These are phyloP conservation scores for Brachyptera risi DNA, from an alignment of 2,888 invertebrate species.

Conservation along the genomic window DNA sequence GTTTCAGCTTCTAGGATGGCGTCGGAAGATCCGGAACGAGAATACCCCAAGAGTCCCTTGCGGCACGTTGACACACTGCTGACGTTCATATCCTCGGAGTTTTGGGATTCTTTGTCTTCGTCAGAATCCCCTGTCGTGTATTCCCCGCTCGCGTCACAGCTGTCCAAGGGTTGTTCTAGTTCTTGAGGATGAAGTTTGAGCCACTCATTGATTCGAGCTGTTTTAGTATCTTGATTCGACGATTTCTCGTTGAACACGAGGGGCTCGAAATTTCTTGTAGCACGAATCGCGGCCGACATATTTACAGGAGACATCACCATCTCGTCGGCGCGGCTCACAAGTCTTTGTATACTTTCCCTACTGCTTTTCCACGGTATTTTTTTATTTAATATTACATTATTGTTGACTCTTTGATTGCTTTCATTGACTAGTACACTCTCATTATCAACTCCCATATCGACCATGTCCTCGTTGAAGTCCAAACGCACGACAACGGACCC, in stretches of 20 bases:
- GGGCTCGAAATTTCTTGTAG: constrained; percentile 51
- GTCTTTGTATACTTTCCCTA: constrained; percentile 64
- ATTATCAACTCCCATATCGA: background rate
- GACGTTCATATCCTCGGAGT: constrained; percentile 68
- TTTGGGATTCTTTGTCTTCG: constrained; percentile 63
- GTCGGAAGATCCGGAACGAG: constrained; percentile 38
- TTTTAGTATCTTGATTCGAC: constrained; percentile 52
- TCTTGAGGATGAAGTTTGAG: constrained; percentile 51
- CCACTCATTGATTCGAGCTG: constrained; percentile 68
- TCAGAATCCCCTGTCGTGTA: constrained; percentile 73
- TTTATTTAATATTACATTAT: no score
- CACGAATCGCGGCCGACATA: constrained; percentile 48
- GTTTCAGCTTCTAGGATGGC: constrained; percentile 27
- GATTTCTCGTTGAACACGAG: constrained; percentile 51
- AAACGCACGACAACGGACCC: constrained; percentile 40
- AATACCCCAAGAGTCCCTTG: constrained; percentile 41
- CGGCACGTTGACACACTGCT: constrained; percentile 67
- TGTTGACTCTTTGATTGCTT: constrained; percentile 25
- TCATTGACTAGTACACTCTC: constrained; percentile 26
- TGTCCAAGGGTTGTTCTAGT: constrained; percentile 53
- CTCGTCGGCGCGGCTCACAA: constrained; percentile 77
- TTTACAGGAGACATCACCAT: constrained; percentile 55
- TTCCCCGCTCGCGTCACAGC: constrained; percentile 87
- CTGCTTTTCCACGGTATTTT: constrained; percentile 43
- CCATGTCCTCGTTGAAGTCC: constrained; percentile 39